A percentile compares a stretch with the other conserved stretches of the same genome.
phyloP scores from a whole-genome alignment of 2,797 vertebrate species.

The Benthosema pterotum region DNA sequence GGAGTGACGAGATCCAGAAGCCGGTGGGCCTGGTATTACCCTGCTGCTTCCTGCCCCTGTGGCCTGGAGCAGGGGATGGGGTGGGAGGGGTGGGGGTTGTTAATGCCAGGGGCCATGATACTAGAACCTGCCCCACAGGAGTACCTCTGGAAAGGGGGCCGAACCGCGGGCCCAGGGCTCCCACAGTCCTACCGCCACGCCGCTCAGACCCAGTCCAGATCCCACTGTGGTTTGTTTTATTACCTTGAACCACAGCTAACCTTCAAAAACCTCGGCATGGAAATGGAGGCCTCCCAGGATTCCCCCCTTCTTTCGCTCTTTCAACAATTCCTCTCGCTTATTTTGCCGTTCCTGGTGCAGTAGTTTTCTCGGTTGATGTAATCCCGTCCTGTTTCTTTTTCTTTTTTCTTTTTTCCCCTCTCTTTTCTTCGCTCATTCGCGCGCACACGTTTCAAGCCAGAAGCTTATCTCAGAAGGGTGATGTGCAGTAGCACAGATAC shows the following conservation, averaged over 20 bases:
- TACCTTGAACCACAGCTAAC: conserved; percentile 77
- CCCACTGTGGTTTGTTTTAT: conserved; percentile 76
- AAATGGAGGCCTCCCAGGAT: conserved; percentile 55
- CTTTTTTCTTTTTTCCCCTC: no score
- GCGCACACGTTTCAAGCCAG: no score
- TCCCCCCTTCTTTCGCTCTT: conserved; percentile 47
- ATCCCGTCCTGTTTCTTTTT: no score
- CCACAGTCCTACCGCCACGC: conserved; percentile 54
- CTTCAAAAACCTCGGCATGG: conserved; percentile 62
- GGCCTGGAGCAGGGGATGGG: conserved; percentile 38
- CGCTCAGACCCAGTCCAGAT: conserved; percentile 63
- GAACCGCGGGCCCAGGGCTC: conserved; percentile 52
- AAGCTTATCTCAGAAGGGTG: no score
- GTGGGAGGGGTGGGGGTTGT: conserved; percentile 17
- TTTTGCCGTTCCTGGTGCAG: conserved; percentile 33
- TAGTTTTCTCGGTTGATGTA: conserved; percentile 19
- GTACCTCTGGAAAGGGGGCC: conserved; percentile 47
- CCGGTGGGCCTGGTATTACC: conserved; percentile 65
- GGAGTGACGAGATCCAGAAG: conserved; percentile 80
- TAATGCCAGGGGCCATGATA: conserved; percentile 49
- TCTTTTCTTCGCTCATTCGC: no score
- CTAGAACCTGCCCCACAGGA: conserved; percentile 52
- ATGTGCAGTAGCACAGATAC: no score
- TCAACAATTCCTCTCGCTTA: conserved; percentile 49
- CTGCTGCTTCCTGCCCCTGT: conserved; percentile 67